Evolutionary conservation across 1,140 invertebrate genomes (phyloP).

Genomic region (Andrena cerasifolii): DNA sequence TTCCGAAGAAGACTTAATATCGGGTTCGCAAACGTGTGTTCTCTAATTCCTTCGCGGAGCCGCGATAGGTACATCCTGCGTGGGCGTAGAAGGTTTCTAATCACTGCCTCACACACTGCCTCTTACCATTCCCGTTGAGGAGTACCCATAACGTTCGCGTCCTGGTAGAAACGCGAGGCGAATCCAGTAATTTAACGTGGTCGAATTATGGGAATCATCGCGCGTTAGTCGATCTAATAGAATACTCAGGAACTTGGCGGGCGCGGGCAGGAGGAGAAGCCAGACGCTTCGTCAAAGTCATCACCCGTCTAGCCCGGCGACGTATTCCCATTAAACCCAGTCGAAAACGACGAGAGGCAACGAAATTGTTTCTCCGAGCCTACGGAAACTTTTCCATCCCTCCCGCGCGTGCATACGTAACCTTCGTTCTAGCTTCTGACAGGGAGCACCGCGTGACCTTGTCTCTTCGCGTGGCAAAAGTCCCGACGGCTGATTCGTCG

Average conservation of each 20-base stretch:
- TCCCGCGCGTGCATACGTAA: constrained; percentile 29
- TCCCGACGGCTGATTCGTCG: constrained; percentile 14
- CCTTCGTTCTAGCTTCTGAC: constrained; percentile 51
- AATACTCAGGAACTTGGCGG: not conserved
- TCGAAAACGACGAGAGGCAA: constrained; percentile 40
- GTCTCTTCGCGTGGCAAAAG: constrained; percentile 42
- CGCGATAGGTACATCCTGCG: too few relatives aligned
- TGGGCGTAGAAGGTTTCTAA: too few relatives aligned
- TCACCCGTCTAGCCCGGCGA: constrained; percentile 33
- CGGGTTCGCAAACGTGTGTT: not conserved
- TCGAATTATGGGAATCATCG: too few relatives aligned
- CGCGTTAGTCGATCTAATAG: too few relatives aligned
- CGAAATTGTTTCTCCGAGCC: constrained; percentile 56
- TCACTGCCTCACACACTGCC: too few relatives aligned
- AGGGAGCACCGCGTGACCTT: constrained; percentile 56
- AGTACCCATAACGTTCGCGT: too few relatives aligned
- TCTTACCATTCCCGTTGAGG: too few relatives aligned
- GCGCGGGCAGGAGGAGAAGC: not conserved
- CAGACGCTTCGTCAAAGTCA: constrained; percentile 33
- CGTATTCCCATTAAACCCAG: constrained; percentile 62
- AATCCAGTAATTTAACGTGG: too few relatives aligned
- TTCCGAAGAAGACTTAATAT: not conserved
- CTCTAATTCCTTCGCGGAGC: not conserved
- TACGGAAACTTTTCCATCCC: constrained; percentile 52
- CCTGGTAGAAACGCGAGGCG: too few relatives aligned